Percentiles rank a stretch among this genome's conserved stretches.
These are phyloP conservation scores for Bradypodion ventrale DNA, from an alignment of 2,797 vertebrate species.

Conservation along the genomic window DNA sequence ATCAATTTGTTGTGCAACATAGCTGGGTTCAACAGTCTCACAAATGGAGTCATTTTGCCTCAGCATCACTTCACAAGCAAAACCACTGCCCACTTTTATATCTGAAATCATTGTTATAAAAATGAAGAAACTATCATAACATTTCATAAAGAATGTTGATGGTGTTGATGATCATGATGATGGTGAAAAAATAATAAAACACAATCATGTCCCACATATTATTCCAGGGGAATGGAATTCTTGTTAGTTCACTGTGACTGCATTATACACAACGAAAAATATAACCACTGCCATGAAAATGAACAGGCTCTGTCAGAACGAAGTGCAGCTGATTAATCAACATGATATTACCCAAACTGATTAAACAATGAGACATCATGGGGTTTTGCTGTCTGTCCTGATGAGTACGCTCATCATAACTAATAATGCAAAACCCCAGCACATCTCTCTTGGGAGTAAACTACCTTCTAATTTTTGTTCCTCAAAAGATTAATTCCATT, in stretches of 20 bases:
- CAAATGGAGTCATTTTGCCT: background rate
- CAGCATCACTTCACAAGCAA: background rate
- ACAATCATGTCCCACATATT: background rate
- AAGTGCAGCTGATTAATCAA: constrained; percentile 77
- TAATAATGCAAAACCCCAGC: constrained; percentile 74
- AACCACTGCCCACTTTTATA: background rate
- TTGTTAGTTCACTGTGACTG: background rate
- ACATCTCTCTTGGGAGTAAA: constrained; percentile 77
- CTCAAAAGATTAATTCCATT: constrained; percentile 95
- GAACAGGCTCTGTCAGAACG: constrained; percentile 65
- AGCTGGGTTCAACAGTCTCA: background rate
- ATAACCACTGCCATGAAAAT: constrained; percentile 32
- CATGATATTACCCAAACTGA: constrained; percentile 77
- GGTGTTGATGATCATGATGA: too few species aligned
- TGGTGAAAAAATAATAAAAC: background rate
- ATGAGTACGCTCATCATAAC: constrained; percentile 73
- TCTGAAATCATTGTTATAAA: background rate
- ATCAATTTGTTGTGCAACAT: background rate
- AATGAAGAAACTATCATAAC: background rate
- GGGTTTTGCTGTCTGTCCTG: constrained; percentile 78
- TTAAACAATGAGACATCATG: constrained; percentile 82
- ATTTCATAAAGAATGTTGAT: too few species aligned
- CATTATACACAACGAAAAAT: constrained; percentile 47
- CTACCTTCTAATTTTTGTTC: constrained; percentile 85
- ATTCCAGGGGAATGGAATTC: background rate